These are phyloP conservation scores for Nesometra sesokonis DNA, from an alignment of 35 echinoderm and acorn worm species.

Conservation along the genomic window DNA sequence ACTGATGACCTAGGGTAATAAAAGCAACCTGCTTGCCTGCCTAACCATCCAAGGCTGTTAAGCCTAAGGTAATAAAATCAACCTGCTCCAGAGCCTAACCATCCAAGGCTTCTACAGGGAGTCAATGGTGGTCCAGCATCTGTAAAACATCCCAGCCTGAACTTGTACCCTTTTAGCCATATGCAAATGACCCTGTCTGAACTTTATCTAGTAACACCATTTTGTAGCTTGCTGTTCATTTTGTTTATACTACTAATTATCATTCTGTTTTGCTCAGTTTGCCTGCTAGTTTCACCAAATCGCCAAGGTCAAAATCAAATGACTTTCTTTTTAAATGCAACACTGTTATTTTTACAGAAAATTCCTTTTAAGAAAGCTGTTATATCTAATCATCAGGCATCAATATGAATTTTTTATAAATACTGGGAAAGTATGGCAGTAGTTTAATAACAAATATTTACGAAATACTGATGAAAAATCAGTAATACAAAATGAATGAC, in stretches of 20 bases:
- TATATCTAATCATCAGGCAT: no score
- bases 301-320: neutral
- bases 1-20: neutral
- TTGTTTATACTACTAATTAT: neutral
- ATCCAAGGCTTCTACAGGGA: neutral
- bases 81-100: neutral
- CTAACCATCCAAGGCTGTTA: neutral
- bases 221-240: neutral
- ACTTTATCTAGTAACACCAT: neutral
- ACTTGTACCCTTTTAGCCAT: neutral
- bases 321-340: neutral
- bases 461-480: no score
- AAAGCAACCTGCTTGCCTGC: neutral
- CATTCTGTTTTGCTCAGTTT: neutral
- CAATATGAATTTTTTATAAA: no score
- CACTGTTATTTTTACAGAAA: neutral
- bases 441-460: no score
- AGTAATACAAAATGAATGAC: no score
- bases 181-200: neutral
- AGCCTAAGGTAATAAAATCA: neutral
- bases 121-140: neutral
- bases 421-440: no score
- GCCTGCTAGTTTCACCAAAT: neutral
- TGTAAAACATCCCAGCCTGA: neutral
- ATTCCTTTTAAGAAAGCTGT: neutral